Conservation (phyloP, 23 tunicate genomes). For the Phallusia fumigata region DNA sequence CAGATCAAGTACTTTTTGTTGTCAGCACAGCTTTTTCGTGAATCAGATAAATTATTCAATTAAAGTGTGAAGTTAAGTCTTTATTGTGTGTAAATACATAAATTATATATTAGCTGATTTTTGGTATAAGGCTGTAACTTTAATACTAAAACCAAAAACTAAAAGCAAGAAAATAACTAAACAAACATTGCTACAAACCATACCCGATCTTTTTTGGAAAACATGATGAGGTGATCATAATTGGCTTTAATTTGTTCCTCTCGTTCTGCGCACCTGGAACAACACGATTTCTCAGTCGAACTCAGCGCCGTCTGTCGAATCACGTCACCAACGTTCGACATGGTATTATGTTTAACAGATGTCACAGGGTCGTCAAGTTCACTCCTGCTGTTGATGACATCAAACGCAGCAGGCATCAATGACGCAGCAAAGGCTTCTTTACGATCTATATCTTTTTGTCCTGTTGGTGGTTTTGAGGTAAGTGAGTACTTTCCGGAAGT, state of each 20-base stretch:
- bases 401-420: slow-evolving; percentile 3
- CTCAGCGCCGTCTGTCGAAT: neutral
- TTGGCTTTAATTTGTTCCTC: slow-evolving; percentile 75
- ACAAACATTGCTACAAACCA: neutral
- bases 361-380: neutral
- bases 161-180: too few species aligned
- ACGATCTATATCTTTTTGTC: slow-evolving; percentile 3
- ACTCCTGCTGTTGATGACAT: neutral
- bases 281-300: slow-evolving; percentile 28
- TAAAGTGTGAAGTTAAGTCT: too few species aligned
- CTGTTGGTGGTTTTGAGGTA: neutral
- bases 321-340: neutral
- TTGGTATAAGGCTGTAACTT: too few species aligned
- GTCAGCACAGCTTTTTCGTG: too few species aligned
- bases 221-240: slow-evolving; percentile 85
- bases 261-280: slow-evolving; percentile 44
- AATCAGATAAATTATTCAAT: too few species aligned
- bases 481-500: too few species aligned
- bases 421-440: slow-evolving; percentile 47
- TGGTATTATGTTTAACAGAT: too few species aligned
- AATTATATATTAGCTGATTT: too few species aligned
- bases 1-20: too few species aligned
- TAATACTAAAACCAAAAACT: neutral
- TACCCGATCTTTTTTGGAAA: slow-evolving; percentile 89
- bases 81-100: too few species aligned